A percentile compares a stretch with the other conserved stretches of the same genome.
These are phyloP conservation scores for Eupithecia insigniata DNA, from an alignment of 2,888 invertebrate species.

Conservation along the genomic window DNA sequence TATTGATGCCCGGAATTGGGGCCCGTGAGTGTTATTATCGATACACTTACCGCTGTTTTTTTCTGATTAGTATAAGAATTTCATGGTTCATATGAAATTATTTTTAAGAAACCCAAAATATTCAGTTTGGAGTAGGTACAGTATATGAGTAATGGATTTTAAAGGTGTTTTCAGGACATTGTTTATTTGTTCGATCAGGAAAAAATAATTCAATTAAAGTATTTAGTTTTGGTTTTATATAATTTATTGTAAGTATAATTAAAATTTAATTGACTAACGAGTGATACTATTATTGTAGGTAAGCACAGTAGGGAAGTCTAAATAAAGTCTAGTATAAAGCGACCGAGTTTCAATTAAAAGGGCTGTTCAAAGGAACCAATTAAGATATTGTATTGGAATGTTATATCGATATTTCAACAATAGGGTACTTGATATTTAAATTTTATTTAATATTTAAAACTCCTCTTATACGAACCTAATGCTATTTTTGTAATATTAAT, in stretches of 20 bases:
- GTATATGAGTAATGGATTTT: not conserved
- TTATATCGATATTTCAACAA: constrained; percentile 29
- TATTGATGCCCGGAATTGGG: not conserved
- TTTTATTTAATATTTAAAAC: constrained; percentile 10
- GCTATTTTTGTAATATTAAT: not conserved
- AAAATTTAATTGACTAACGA: constrained; percentile 49
- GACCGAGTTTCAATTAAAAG: constrained; percentile 59
- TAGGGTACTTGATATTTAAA: not conserved
- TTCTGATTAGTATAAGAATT: not conserved
- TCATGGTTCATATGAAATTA: not conserved
- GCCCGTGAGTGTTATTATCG: not conserved
- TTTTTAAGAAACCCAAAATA: not conserved
- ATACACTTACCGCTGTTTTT: not conserved
- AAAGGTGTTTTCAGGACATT: not conserved
- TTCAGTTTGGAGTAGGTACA: not conserved
- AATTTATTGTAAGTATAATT: not conserved
- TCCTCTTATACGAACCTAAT: not conserved
- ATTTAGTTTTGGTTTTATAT: not conserved
- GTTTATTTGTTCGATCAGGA: not conserved
- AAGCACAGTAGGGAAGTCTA: too few species aligned
- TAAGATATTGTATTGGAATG: constrained; percentile 50
- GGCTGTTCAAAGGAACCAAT: constrained; percentile 64
- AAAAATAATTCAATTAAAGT: not conserved
- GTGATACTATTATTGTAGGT: constrained; percentile 73
- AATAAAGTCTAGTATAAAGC: constrained; percentile 51